Base-by-base conservation (phyloP, 2,113 vertebrate species). In the Poeciliopsis retropinna region DNA sequence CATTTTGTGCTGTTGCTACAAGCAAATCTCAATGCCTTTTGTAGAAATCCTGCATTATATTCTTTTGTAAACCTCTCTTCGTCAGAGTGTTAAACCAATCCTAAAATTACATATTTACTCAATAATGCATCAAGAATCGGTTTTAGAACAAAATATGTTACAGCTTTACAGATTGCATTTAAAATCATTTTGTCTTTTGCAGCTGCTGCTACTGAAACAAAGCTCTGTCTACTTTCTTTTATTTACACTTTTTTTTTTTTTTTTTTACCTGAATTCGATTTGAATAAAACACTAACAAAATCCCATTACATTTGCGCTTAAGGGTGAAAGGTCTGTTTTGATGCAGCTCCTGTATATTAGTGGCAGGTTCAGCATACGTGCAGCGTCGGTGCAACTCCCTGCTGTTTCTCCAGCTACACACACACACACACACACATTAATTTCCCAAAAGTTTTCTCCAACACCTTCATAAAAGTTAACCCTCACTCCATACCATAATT, bases 401-500 rank as follows among this genome's bases (percentile, higher is more conserved):
- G 34, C 27, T 76, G 67, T 57, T 44, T 78, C 64, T 67, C 41
- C 79, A 85, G 61, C 67, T 69, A 85, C 67, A 71, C 34, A 64
- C 10, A 3, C 67, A 51, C 72, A 44, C 1, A 70, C 70, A 79
- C 79, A 78, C 64, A 67, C 32, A 57, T 70, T 72, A 73, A 13
- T 70, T 70, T 79, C 64, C 25, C 29, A 78, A 86, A 93, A 89
- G 85, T 91, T 93, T 84, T 76, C 51, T 77, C 66, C 31, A 44
- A 77, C 77, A 82, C 84, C 84, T 80, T 81, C 79, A 85, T 75
- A 78, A 83, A 88, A 88, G 84, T 89, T 62, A 85, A 88, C 82
- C 90, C 82, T 88, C 83, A 72, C 81, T 78, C 82, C 57, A n/a
- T 84, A 76, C 83, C 82, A 75, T 92, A 87, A 93, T 91, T 87